These are phyloP conservation scores for Entelurus aequoreus DNA, from an alignment of 2,113 vertebrate species.

Conservation along the genomic window DNA sequence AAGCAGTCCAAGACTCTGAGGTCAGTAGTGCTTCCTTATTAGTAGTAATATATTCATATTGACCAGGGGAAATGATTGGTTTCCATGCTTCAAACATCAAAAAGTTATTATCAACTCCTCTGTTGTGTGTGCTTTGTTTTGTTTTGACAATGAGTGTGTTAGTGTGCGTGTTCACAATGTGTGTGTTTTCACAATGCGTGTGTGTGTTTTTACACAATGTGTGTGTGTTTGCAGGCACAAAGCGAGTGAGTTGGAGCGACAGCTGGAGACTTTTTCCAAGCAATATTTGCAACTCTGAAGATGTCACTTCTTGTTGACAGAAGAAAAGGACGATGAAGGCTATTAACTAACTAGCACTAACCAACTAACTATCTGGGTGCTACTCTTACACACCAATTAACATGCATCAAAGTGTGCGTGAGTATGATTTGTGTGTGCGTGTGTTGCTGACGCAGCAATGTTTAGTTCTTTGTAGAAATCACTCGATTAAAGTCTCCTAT, in stretches of 20 bases:
- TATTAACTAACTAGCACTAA: conserved; percentile 1
- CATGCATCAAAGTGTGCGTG: conserved; percentile 47
- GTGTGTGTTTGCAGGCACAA: conserved; percentile 77
- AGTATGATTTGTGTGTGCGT: conserved; percentile 30
- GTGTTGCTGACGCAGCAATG: no score
- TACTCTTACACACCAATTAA: conserved; percentile 31
- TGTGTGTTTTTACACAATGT: neutral
- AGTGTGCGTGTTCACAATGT: neutral
- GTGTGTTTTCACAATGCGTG: neutral
- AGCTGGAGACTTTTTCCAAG: conserved; percentile 84
- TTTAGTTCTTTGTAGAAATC: no score
- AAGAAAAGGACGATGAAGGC: neutral
- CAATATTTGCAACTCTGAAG: conserved; percentile 79
- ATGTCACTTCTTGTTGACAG: neutral
- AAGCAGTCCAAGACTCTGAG: conserved; percentile 82
- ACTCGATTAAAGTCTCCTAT: no score
- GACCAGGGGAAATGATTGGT: no score
- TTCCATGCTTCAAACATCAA: no score
- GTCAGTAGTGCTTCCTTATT: conserved; percentile 56
- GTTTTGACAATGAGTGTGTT: no score
- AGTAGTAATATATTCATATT: no score
- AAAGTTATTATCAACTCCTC: no score
- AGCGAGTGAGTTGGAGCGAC: conserved; percentile 83
- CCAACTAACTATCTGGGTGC: conserved; percentile 21
- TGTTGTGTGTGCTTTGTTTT: no score